Evolutionary conservation across 2,113 vertebrate species (phyloP).

Genomic region (Pavo muticus): DNA sequence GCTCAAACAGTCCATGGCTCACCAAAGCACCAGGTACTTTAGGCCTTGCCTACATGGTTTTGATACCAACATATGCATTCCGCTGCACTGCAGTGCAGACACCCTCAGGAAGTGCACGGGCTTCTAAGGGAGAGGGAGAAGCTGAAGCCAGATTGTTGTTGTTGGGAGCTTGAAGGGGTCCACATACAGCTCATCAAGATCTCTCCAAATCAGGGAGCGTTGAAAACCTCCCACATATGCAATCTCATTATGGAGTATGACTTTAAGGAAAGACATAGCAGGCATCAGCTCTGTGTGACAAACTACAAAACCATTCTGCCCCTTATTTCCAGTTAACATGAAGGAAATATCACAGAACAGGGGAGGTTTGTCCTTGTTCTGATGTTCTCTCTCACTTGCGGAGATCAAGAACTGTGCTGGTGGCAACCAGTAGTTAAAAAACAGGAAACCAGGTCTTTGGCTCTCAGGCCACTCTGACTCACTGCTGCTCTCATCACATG

Average conservation of each 20-base stretch:
- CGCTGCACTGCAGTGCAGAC: neutral
- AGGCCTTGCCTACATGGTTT: neutral
- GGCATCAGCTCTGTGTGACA: neutral
- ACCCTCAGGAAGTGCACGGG: neutral
- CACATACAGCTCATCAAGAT: neutral
- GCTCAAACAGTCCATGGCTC: neutral
- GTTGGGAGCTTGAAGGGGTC: neutral
- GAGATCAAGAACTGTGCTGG: neutral
- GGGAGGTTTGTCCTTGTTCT: neutral
- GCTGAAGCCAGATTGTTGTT: neutral
- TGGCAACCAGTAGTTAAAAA: neutral
- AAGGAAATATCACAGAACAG: neutral
- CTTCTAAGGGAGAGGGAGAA: neutral
- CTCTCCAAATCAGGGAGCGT: neutral
- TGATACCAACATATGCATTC: neutral
- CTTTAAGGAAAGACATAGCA: neutral
- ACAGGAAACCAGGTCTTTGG: neutral
- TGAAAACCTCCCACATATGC: neutral
- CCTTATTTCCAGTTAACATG: neutral
- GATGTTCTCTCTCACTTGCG: neutral
- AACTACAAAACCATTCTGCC: neutral
- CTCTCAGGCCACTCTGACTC: neutral
- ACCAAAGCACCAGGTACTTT: neutral
- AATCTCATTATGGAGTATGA: neutral
- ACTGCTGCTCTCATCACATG: neutral